Evolutionary conservation across 2,113 vertebrate genomes (phyloP), one percentile per base, ranked within the genome.

Genomic region (Xenus cinereus): DNA sequence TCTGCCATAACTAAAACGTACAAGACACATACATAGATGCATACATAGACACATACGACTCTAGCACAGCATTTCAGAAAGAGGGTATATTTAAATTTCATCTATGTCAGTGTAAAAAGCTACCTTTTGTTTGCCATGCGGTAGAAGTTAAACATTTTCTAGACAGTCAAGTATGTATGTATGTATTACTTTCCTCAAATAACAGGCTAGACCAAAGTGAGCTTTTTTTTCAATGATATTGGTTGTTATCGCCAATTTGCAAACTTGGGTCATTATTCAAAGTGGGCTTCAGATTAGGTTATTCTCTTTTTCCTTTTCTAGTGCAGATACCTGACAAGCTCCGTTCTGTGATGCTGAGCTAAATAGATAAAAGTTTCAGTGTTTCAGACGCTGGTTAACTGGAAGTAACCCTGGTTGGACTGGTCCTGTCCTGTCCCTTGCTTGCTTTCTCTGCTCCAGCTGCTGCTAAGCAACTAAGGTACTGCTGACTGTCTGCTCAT

Each of bases 71-170:
- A 16, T 77, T 62, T 37, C 28, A 32, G 30, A 51, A 27, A 1
- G 10, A 39, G 14, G 27, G 14, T 24, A 4, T 35, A 27, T n/a
- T 62, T 6, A 50, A 32, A 77, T 89, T 72, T 77, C 59, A 32
- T 51, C 48, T 10, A 41, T 72, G 14, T 22, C 21, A 12, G 0
- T 8, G 28, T 19, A 22, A 90, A 81, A 48, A 0, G 0, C 8
- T 48, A 19, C 24, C 3, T 80, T 69, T 51, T 39, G 4, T 73
- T 80, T 63, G 46, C 30, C 18, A 80, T 84, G 63, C 63, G 28
- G 32, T 2, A 28, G 50, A 53, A 60, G 12, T 32, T 16, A 60
- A 48, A 21, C 3, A 4, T 68, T 63, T 85, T 56, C 75, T 56
- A 46, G 14, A 8, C 2, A 57, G 39, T 19, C 15, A 4, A 2